Evolutionary conservation across 2,888 invertebrate genomes (phyloP), one percentile per base, ranked within the genome.

Genomic region (Drosophila emarginata): DNA sequence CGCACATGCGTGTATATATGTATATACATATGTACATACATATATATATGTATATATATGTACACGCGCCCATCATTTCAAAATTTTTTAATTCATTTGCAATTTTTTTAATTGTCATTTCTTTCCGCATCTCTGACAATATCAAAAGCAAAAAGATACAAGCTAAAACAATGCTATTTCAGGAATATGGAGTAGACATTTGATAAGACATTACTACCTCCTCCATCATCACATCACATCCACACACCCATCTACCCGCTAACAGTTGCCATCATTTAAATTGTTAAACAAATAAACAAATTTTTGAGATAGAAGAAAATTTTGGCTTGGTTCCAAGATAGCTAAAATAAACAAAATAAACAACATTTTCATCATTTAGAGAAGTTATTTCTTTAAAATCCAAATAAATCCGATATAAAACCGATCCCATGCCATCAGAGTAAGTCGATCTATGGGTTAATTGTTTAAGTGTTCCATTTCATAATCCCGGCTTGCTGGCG

Each of bases 51-150:
- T 28, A 15, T 15, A 32, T 28, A 53, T 18, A 32, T 28, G 32
- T 18, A 15, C 54, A 54, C 54, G 54, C 54, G 57, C 36, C 23
- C 18, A 14, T 37, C 12, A 37, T 36, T 56, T 56, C 32, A 54
- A 54, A 37, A n/a, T 21, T 57, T 57, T 50, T 52, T 37, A 36
- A 60, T 60, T 60, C 32, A 51, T 60, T 60, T 28, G 60, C 37
- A 51, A 37, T 23, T 37, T 56, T 56, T 15, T 32, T 54, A 18
- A 36, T 57, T 57, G 39, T 23, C 39, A 23, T 57, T 37, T 39
- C 39, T 36, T 14, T n/a, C 39, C 39, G 37, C 37, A 21, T 36
- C n/a, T 28, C 52, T 26, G 21, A 36, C 56, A 56, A 56, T 28
- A 37, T 36, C 15, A 37, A 54, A 36, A 39, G 15, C 53, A 18